Conservation (phyloP, 2,113 vertebrate genomes). For the Melanotaenia duboulayi region DNA sequence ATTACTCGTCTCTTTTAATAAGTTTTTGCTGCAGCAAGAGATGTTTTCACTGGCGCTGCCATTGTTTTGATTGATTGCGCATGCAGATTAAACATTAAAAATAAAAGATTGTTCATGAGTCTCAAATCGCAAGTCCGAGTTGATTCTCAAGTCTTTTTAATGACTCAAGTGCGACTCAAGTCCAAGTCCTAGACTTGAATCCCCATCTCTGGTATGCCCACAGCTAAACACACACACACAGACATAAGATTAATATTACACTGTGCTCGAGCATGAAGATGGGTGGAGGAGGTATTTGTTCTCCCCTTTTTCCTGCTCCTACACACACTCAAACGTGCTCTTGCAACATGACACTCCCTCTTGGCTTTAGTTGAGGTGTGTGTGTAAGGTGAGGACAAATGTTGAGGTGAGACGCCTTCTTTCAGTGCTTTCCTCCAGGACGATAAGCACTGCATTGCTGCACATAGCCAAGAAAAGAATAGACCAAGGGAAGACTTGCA, state of each 20-base stretch:
- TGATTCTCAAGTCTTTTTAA: too few relatives aligned
- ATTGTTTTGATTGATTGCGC: too few relatives aligned
- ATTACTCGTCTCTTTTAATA: too few relatives aligned
- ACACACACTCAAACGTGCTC: constrained; percentile 8
- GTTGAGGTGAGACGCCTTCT: constrained; percentile 49
- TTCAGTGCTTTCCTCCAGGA: constrained; percentile 19
- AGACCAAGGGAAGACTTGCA: constrained; percentile 13
- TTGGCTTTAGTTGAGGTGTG: constrained; percentile 17
- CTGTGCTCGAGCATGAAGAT: constrained; percentile 54
- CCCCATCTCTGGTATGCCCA: too few relatives aligned
- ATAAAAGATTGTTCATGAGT: too few relatives aligned
- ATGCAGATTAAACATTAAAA: too few relatives aligned
- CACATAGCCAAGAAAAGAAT: not conserved
- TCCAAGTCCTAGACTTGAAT: too few relatives aligned
- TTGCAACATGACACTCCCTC: constrained; percentile 53
- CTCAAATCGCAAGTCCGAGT: too few relatives aligned
- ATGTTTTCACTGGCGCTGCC: too few relatives aligned
- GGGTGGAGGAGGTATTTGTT: constrained; percentile 56
- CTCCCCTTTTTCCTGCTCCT: constrained; percentile 27
- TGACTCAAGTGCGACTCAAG: too few relatives aligned
- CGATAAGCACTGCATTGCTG: not conserved
- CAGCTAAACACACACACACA: constrained; percentile 15
- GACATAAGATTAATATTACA: constrained; percentile 58
- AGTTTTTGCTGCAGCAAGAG: too few relatives aligned
- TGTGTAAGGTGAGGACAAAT: constrained; percentile 28